Conservation (phyloP, 2,888 invertebrate genomes). For the Parnassius mnemosyne region DNA sequence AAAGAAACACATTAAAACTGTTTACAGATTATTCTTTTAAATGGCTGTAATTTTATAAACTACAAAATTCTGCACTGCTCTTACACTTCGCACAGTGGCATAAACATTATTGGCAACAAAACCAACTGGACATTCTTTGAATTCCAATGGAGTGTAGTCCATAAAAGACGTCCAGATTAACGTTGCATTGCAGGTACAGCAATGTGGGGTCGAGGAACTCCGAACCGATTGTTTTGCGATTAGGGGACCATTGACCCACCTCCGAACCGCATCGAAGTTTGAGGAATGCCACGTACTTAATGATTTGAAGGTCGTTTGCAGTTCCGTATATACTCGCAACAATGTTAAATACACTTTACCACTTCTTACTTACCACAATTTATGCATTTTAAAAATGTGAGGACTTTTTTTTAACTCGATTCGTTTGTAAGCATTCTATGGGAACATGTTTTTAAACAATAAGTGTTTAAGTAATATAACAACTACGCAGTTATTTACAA, state of each 20-base stretch:
- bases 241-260: constrained; percentile 63
- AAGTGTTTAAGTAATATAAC: not conserved
- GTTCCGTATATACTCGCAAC: too few species aligned
- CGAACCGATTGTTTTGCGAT: constrained; percentile 54
- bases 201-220: constrained; percentile 38
- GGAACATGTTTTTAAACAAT: not conserved
- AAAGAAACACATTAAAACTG: too few species aligned
- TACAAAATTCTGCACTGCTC: too few species aligned
- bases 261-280: constrained; percentile 7
- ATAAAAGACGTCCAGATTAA: constrained; percentile 15
- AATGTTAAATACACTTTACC: too few species aligned
- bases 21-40: too few species aligned
- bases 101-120: constrained; percentile 16
- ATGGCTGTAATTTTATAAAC: too few species aligned
- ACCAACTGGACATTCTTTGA: constrained; percentile 12
- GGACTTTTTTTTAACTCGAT: too few species aligned
- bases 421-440: too few species aligned
- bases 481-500: too few species aligned
- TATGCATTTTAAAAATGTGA: too few species aligned
- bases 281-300: constrained; percentile 3
- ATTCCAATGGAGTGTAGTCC: constrained; percentile 19
- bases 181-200: constrained; percentile 25
- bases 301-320: too few species aligned
- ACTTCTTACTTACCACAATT: too few species aligned
- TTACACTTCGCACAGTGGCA: not conserved